phyloP scores from a whole-genome alignment of 2,888 invertebrate species.

The Epirrita christyi region DNA sequence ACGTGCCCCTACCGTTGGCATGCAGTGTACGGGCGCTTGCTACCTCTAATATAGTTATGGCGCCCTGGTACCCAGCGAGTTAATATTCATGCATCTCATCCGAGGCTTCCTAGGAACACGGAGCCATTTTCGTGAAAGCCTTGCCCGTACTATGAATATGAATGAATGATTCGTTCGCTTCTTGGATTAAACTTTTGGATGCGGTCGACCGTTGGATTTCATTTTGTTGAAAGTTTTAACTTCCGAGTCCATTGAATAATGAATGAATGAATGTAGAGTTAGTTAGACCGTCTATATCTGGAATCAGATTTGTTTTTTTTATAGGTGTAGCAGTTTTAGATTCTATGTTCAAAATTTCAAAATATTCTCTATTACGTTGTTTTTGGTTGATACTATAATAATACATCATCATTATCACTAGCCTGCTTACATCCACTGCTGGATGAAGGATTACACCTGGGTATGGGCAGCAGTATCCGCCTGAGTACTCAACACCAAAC shows the following conservation, averaged over 20 bases:
- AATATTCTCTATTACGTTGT: too few relatives aligned
- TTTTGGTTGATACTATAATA: too few relatives aligned
- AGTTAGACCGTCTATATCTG: conserved; percentile 20
- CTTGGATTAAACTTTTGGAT: conserved; percentile 75
- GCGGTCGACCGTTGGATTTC: conserved; percentile 44
- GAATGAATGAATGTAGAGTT: conserved; percentile 24
- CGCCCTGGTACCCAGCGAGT: conserved; percentile 72
- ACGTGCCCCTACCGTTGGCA: conserved; percentile 80
- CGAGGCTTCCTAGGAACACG: conserved; percentile 70
- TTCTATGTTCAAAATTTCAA: background rate
- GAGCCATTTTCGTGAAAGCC: conserved; percentile 82
- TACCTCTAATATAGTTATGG: conserved; percentile 80
- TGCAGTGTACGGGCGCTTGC: conserved; percentile 63
- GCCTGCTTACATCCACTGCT: too few relatives aligned
- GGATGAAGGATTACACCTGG: too few relatives aligned
- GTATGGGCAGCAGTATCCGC: too few relatives aligned
- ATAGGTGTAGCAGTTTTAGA: conserved; percentile 14
- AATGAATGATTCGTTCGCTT: conserved; percentile 78
- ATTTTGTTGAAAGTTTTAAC: conserved; percentile 39
- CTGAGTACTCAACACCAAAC: too few relatives aligned
- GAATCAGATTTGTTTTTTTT: conserved; percentile 31
- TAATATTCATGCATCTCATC: conserved; percentile 84
- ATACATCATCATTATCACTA: too few relatives aligned
- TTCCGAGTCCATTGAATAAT: conserved; percentile 31
- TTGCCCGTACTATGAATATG: conserved; percentile 79